These are phyloP conservation scores for Centropristis striata DNA, from an alignment of 2,113 vertebrate species.

Conservation along the genomic window DNA sequence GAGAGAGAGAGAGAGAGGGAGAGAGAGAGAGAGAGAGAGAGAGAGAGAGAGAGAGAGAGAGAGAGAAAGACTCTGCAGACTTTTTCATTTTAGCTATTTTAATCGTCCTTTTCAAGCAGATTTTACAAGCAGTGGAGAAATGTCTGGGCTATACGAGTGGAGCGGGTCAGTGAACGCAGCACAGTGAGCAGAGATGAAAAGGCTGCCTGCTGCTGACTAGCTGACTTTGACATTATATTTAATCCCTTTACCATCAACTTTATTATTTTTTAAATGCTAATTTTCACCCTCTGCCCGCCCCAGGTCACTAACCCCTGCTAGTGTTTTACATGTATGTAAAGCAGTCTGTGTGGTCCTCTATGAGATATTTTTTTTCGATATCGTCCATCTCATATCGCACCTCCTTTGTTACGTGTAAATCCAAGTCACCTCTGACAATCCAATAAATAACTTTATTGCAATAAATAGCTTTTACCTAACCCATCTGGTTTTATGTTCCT, in stretches of 20 bases:
- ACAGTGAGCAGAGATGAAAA: constrained; percentile 28
- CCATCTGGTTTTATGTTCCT: constrained; percentile 14
- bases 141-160: neutral
- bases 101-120: constrained; percentile 18
- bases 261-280: constrained; percentile 5
- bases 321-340: neutral
- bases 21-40: constrained; percentile 24
- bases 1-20: constrained; percentile 25
- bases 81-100: constrained; percentile 41
- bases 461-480: constrained; percentile 10
- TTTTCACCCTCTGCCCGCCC: neutral
- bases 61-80: constrained; percentile 9
- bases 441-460: neutral
- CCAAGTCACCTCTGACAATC: neutral
- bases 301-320: too few species aligned
- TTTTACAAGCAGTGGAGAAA: constrained; percentile 31
- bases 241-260: constrained; percentile 15
- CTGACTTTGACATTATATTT: constrained; percentile 30
- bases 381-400: neutral
- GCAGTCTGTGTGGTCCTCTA: neutral
- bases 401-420: neutral
- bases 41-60: constrained; percentile 15
- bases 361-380: too few species aligned
- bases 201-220: constrained; percentile 29
- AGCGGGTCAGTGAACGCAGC: constrained; percentile 30